Evolutionary conservation across 2,113 vertebrate genomes (phyloP).

Genomic region (Panthera tigris): DNA sequence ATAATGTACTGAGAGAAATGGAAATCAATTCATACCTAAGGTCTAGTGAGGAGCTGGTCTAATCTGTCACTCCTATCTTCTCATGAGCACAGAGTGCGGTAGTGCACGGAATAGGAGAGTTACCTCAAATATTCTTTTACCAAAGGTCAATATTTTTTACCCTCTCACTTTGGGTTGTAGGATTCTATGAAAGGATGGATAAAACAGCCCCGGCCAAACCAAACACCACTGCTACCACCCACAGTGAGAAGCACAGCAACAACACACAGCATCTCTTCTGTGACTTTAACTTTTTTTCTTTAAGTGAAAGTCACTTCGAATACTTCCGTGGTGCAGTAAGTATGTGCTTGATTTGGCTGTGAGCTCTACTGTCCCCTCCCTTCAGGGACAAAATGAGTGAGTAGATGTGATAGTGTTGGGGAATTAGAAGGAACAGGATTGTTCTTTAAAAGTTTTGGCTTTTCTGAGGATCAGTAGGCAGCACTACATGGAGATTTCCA

Average conservation of each 20-base stretch:
- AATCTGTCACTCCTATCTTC: background rate
- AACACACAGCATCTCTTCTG: background rate
- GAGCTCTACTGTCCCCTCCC: background rate
- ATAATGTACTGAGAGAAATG: background rate
- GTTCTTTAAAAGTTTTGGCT: background rate
- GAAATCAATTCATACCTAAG: background rate
- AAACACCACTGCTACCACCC: fast-evolving
- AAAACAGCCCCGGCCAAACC: background rate
- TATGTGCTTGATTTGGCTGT: background rate
- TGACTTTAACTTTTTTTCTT: background rate
- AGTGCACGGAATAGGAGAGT: background rate
- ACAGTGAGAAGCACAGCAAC: background rate
- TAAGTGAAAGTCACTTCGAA: background rate
- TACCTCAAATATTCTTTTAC: background rate
- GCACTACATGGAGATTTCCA: background rate
- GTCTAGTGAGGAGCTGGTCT: background rate
- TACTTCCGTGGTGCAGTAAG: no score
- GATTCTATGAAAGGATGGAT: background rate
- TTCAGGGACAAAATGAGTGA: background rate
- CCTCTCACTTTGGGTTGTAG: background rate
- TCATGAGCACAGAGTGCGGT: background rate
- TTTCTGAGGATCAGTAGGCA: background rate
- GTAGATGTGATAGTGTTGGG: no score
- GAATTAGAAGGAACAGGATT: background rate
- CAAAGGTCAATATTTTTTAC: background rate